Conservation (phyloP, 2,888 invertebrate genomes). For the Drosophila atripex region DNA sequence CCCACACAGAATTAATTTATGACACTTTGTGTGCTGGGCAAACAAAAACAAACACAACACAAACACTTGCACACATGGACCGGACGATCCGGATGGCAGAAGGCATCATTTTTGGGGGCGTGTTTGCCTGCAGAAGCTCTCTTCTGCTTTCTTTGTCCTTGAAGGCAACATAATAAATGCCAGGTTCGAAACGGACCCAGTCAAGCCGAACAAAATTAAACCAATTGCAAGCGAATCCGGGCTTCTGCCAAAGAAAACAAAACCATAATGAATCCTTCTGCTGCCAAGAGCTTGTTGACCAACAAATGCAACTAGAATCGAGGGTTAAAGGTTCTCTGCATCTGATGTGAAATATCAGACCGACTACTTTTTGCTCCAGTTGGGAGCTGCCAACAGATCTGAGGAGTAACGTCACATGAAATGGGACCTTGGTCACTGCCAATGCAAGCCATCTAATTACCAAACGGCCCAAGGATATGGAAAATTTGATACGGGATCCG, state of each 20-base stretch:
- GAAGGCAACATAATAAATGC: constrained; percentile 49
- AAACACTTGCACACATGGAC: constrained; percentile 5
- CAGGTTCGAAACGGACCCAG: constrained; percentile 27
- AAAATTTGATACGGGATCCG: background rate
- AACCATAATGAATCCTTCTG: constrained; percentile 47
- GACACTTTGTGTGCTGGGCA: constrained; percentile 44
- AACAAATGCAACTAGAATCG: constrained; percentile 29
- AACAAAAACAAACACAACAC: constrained; percentile 27
- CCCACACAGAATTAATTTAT: constrained; percentile 47
- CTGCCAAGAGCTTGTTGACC: constrained; percentile 53
- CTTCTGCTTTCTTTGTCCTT: constrained; percentile 34
- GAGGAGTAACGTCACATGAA: background rate
- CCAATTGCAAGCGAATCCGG: constrained; percentile 25
- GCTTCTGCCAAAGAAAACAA: constrained; percentile 39
- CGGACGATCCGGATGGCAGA: constrained; percentile 7
- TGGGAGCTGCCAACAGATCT: background rate
- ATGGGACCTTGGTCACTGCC: background rate
- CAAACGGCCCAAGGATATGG: background rate
- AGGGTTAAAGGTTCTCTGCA: constrained; percentile 4
- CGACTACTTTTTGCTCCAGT: background rate
- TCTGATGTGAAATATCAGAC: constrained; percentile 24
- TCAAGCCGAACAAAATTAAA: constrained; percentile 38
- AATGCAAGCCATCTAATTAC: constrained; percentile 19
- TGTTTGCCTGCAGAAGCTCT: constrained; percentile 28
- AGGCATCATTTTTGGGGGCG: constrained; percentile 41